phyloP scores from a whole-genome alignment of 2,888 invertebrate species.

The Choristoneura rosaceana region DNA sequence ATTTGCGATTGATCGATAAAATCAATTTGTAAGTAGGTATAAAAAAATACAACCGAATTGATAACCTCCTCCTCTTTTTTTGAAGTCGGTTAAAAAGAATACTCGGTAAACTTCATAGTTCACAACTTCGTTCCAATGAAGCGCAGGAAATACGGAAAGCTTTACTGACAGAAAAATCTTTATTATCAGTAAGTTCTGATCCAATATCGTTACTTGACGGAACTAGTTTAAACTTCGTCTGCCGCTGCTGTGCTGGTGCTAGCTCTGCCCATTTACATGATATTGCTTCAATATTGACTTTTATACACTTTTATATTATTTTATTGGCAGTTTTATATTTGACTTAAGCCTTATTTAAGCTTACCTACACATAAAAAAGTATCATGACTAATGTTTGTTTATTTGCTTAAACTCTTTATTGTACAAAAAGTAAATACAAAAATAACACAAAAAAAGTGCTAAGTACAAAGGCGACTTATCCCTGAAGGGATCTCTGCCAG shows the following conservation, averaged over 20 bases:
- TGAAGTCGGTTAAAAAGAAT: too few species aligned
- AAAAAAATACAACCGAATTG: too few species aligned
- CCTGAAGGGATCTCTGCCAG: too few species aligned
- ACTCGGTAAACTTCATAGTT: not conserved
- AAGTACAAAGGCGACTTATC: too few species aligned
- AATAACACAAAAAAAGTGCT: too few species aligned
- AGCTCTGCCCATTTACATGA: not conserved
- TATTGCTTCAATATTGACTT: conserved; percentile 4
- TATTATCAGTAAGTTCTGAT: conserved; percentile 19
- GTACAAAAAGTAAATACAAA: too few species aligned
- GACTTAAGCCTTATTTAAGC: not conserved
- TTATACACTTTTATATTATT: not conserved
- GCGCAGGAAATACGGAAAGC: not conserved
- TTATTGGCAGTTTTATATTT: not conserved
- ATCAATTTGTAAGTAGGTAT: not conserved
- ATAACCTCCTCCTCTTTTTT: too few species aligned
- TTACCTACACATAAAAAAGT: too few species aligned
- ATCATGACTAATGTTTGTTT: too few species aligned
- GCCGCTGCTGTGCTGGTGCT: not conserved
- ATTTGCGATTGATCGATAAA: too few species aligned
- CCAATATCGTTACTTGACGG: conserved; percentile 15
- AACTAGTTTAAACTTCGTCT: conserved; percentile 26
- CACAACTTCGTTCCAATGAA: not conserved
- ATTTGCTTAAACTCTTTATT: too few species aligned
- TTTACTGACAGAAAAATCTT: conserved; percentile 17